phyloP scores from a whole-genome alignment of 2,113 vertebrate species.

The Poeciliopsis occidentalis region DNA sequence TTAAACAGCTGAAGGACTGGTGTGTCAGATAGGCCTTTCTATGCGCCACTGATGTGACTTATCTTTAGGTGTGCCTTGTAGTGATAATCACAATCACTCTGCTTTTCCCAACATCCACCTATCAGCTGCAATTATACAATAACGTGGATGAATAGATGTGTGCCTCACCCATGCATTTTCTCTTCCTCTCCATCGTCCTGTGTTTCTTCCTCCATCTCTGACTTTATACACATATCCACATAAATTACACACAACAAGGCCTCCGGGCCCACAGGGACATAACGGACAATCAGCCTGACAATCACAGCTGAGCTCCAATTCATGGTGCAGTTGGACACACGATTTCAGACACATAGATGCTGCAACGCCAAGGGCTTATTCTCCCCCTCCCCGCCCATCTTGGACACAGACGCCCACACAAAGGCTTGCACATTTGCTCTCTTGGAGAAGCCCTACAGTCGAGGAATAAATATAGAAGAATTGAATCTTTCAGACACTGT shows the following conservation, averaged over 20 bases:
- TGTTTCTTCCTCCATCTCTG: constrained; percentile 6
- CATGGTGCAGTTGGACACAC: constrained; percentile 62
- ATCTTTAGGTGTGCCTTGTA: constrained; percentile 69
- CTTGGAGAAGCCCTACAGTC: constrained; percentile 18
- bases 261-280: constrained; percentile 54
- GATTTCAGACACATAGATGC: constrained; percentile 37
- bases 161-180: constrained; percentile 27
- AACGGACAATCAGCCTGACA: constrained; percentile 70
- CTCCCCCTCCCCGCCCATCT: constrained; percentile 9
- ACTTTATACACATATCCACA: constrained; percentile 33
- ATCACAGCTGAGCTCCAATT: constrained; percentile 73
- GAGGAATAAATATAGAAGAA: constrained; percentile 44
- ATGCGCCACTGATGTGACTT: constrained; percentile 67
- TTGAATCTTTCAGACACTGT: constrained; percentile 30
- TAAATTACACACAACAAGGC: constrained; percentile 55
- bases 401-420: constrained; percentile 20
- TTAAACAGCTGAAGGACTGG: constrained; percentile 56
- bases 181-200: background rate
- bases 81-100: constrained; percentile 67
- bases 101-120: constrained; percentile 53
- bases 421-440: constrained; percentile 10
- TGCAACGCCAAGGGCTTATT: constrained; percentile 39
- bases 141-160: constrained; percentile 61
- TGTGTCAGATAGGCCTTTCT: constrained; percentile 48
- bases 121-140: constrained; percentile 67